Conservation (phyloP, 1,140 invertebrate species). For the Triops longicaudatus region DNA sequence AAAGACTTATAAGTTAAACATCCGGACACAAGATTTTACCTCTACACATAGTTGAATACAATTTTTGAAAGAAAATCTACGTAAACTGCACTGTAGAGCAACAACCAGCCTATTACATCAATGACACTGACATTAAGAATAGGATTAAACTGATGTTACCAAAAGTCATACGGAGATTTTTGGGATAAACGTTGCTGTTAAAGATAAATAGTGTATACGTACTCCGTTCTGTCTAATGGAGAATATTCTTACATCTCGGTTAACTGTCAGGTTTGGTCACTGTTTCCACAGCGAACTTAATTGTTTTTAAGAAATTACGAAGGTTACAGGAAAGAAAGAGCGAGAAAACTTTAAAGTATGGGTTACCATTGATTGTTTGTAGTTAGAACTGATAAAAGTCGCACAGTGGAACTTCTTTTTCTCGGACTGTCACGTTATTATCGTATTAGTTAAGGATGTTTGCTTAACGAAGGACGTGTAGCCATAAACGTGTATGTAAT, state of each 20-base stretch:
- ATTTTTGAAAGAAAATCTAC: too few relatives aligned
- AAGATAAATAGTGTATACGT: too few relatives aligned
- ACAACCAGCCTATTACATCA: too few relatives aligned
- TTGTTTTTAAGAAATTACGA: background rate
- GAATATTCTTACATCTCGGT: background rate
- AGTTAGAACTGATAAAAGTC: constrained; percentile 1
- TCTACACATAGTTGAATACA: too few relatives aligned
- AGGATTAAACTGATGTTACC: too few relatives aligned
- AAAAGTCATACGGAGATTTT: too few relatives aligned
- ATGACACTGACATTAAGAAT: too few relatives aligned
- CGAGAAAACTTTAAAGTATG: constrained; percentile 8
- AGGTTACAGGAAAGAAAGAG: background rate
- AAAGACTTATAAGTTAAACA: too few relatives aligned
- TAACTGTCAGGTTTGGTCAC: background rate
- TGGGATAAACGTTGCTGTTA: too few relatives aligned
- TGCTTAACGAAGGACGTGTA: constrained; percentile 4
- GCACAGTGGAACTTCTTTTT: background rate
- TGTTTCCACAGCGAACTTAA: background rate
- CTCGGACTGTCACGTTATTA: background rate
- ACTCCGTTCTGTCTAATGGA: too few relatives aligned
- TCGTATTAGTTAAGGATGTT: background rate
- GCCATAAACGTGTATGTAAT: background rate
- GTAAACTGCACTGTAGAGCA: too few relatives aligned
- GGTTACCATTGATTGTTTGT: background rate
- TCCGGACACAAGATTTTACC: too few relatives aligned